Conservation (phyloP, 2,888 invertebrate species). For the Melanotus villosus region DNA sequence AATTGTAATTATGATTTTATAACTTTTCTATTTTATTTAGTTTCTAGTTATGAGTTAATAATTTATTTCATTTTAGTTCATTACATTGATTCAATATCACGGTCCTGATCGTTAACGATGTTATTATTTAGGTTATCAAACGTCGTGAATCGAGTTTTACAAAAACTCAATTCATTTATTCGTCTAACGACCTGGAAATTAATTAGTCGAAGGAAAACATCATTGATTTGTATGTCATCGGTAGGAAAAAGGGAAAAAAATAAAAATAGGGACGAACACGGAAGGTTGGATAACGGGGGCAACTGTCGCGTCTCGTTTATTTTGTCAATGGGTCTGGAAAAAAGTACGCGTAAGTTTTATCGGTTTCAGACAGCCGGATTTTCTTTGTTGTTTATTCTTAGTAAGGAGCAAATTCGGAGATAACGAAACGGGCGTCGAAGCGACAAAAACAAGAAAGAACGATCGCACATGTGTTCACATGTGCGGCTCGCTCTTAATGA, state of each 20-base stretch:
- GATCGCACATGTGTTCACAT: slow-evolving; percentile 51
- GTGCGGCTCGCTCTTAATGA: slow-evolving; percentile 59
- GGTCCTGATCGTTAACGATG: too few species aligned
- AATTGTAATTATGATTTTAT: too few species aligned
- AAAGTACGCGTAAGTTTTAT: slow-evolving; percentile 33
- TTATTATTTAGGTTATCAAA: too few species aligned
- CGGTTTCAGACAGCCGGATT: slow-evolving; percentile 30
- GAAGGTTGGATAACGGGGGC: slow-evolving; percentile 10
- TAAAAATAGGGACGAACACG: neutral
- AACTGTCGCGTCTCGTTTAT: slow-evolving; percentile 36
- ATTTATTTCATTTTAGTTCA: too few species aligned
- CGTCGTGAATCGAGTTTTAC: too few species aligned
- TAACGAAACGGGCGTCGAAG: slow-evolving; percentile 38
- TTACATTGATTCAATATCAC: too few species aligned
- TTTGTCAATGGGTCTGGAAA: slow-evolving; percentile 31
- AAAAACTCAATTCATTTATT: too few species aligned
- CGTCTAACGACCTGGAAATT: neutral
- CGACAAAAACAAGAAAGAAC: slow-evolving; percentile 47
- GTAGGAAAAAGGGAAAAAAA: neutral
- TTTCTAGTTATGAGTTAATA: too few species aligned
- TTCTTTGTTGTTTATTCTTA: slow-evolving; percentile 37
- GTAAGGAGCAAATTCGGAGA: slow-evolving; percentile 31
- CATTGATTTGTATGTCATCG: slow-evolving; percentile 1
- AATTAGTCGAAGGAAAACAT: slow-evolving; percentile 8
- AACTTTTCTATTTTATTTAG: too few species aligned